Conservation (phyloP, 2,113 vertebrate genomes). For the Cyanistes caeruleus region DNA sequence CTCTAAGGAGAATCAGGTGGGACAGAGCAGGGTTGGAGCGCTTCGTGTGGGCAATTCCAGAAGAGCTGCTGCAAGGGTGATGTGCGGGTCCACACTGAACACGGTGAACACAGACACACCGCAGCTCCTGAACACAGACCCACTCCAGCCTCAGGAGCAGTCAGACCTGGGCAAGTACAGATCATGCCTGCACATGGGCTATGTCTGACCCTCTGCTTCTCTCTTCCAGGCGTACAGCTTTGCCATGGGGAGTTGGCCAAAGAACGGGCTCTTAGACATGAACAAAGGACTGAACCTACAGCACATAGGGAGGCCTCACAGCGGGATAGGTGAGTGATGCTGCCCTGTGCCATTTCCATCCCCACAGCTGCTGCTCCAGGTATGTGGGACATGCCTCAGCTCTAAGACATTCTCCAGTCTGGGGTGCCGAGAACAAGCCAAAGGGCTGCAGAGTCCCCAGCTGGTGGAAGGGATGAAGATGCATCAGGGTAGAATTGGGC, state of each 20-base stretch:
- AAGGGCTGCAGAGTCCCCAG: background rate
- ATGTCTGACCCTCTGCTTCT: constrained; percentile 66
- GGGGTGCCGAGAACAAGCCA: background rate
- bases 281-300: constrained; percentile 85
- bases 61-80: accelerated
- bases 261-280: constrained; percentile 86
- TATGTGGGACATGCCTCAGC: accelerated
- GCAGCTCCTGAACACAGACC: accelerated
- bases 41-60: background rate
- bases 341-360: background rate
- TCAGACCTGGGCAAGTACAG: background rate
- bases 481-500: background rate
- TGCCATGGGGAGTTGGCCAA: constrained; percentile 86
- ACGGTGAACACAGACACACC: accelerated
- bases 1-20: background rate
- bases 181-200: constrained; percentile 18
- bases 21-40: background rate
- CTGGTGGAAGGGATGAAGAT: background rate
- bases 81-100: accelerated
- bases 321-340: constrained; percentile 83
- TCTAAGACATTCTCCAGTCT: background rate
- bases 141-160: background rate
- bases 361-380: background rate
- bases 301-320: constrained; percentile 87
- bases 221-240: constrained; percentile 85